Evolutionary conservation across 1,140 invertebrate species (phyloP), one percentile per base, ranked within the genome.

Genomic region (Tyrophagus putrescentiae): DNA sequence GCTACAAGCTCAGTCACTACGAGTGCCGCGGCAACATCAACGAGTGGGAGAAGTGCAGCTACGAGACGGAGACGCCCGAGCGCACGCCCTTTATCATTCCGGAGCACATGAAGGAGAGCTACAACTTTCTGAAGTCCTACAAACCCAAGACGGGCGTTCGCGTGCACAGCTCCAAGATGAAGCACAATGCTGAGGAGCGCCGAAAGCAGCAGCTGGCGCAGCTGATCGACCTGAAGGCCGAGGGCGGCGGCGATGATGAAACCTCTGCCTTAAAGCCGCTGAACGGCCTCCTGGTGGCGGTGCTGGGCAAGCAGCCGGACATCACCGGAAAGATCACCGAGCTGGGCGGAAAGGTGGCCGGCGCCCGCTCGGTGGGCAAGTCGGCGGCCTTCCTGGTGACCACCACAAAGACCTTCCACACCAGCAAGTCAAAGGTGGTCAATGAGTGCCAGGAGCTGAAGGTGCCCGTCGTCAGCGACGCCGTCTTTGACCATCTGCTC

Each of bases 21-120:
- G 73, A 77, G 62, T 94, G 90, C 68, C 74, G 71, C 65, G 93
- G 92, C 41, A 75, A 84, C 70, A 65, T 92, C 32, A 84, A 82
- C 25, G 92, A 93, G 70, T 98, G 90, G 87, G 83, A 85, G 0
- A 88, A 86, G 72, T 98, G 94, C 71, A 75, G 78, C 41, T 80
- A 83, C 65, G 68, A 81, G 7, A 80, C 80, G 0, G 78, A 80
- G 65, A 77, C 82, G 23, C 92, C 93, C 6, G 77, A 82, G 66
- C 73, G 87, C 57, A 77, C 69, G n/a, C 70, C 78, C 44, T 87
- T 93, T 66, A 77, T 77, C 67, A 71, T 96, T 31, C 85, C 90
- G 1, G 70, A 72, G 18, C 74, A 80, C 27, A 74, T 84, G 1
- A 78, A 80, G 68, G 74, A 81, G 63, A 66, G 75, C 3, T 76